Evolutionary conservation across 2,888 invertebrate species (phyloP), one percentile per base, ranked within the genome.

Genomic region (Acanthopleura granulata): DNA sequence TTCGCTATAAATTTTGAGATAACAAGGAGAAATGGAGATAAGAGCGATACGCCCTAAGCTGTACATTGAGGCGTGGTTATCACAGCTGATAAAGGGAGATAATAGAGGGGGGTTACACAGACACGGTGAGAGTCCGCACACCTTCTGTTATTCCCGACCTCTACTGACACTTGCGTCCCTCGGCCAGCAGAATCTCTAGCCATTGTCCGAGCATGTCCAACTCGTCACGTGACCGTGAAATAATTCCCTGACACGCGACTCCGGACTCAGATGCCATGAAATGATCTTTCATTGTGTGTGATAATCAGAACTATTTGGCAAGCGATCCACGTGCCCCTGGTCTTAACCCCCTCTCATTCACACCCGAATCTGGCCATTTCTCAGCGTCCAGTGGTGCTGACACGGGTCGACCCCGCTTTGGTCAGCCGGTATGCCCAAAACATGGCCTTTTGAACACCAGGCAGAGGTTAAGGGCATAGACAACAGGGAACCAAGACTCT

Each of bases 241-340:
- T n/a, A 57, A n/a, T 57, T 22, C 57, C 12, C 22, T 27, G 66
- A 25, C 66, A 66, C 66, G 66, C 29, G 66, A 22, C 66, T 25
- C 15, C 6, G 29, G 22, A 22, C 15, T 66, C 66, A 27, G 27
- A 66, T 66, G 66, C 66, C 66, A 66, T 6, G 25, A 27, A 66
- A 22, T 22, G 66, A 66, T 66, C 29, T 27, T 25, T 66, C 16
- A 66, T 66, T 57, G 57, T 57, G 22, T 57, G 57, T 57, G 57
- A 57, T 57, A 57, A 57, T 57, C 57, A 57, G 12, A 12, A 22
- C 57, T 57, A 57, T 57, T 57, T 18, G 57, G 18, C 1, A 3
- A 12, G 18, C 22, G 57, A 57, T 18, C 57, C n/a, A 57, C 57
- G 57, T 18, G 18, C 12, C 57, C 22, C 12, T 6, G 57, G 40